Evolutionary conservation across 2,113 vertebrate genomes (phyloP), one percentile per base, ranked within the genome.

Genomic region (Corythornis madagascariensis): DNA sequence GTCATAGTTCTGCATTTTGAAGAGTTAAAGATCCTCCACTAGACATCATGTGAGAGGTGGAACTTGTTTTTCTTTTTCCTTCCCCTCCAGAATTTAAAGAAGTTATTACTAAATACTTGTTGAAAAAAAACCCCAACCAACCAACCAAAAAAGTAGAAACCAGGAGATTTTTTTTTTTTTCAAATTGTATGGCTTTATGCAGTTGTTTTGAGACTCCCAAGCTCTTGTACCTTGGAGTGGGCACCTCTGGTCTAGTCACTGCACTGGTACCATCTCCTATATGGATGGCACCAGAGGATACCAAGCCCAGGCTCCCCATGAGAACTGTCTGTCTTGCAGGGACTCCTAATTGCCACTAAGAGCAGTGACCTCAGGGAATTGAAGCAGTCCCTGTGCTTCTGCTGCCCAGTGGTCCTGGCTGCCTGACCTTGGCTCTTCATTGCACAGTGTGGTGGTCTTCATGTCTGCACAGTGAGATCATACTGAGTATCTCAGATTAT

Each of bases 1-100:
- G 83, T 71, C 7, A 0, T 47, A 71, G 15, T 35, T 77, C 19
- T 0, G 0, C 5, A 7, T 25, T 82, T 42, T 53, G 48, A 69
- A 65, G 40, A 47, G 40, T 45, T 90, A 26, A 93, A 85, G 56
- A 57, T 72, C 33, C 26, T 55, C 3, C 2, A 1, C 75, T 45
- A 75, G 26, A 35, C 10, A 42, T 38, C 17, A 12, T 22, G 13
- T 84, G 40, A 79, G 53, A 72, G 6, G 26, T 73, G 42, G 38
- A 60, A 21, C 31, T 64, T 77, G 50, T 81, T 72, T 12, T 7
- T 3, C 38, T 38, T 38, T 38, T 38, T 38, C 38, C 38, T 65
- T 16, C 9, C 12, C 5, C 6, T 77, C 13, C 18, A 31, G 33
- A 77, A 33, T 71, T 81, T 74, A 25, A 69, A 56, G 10, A 35